phyloP scores from a whole-genome alignment of 1,140 invertebrate species.

The Orius laevigatus region DNA sequence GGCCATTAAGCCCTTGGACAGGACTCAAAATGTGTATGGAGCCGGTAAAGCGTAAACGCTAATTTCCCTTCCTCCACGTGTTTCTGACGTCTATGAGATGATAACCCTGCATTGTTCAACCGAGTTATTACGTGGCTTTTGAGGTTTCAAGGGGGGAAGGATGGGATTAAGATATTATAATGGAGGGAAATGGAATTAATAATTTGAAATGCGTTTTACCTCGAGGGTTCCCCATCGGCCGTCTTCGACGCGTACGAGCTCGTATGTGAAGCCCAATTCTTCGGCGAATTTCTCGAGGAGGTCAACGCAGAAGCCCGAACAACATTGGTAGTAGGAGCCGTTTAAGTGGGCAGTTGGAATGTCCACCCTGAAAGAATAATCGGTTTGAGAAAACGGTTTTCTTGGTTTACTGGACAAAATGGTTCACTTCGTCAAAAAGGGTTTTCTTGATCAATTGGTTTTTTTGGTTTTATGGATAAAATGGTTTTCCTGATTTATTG shows the following conservation, averaged over 20 bases:
- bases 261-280: slow-evolving; percentile 89
- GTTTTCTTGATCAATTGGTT: too few relatives aligned
- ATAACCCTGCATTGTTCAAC: background rate
- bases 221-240: slow-evolving; percentile 81
- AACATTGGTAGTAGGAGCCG: slow-evolving; percentile 78
- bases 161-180: slow-evolving; percentile 2
- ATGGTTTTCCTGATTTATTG: too few relatives aligned
- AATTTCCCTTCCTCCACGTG: too few relatives aligned
- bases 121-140: background rate
- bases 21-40: too few relatives aligned
- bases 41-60: too few relatives aligned
- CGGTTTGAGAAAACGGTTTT: too few relatives aligned
- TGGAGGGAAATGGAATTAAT: background rate
- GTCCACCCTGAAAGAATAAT: slow-evolving; percentile 51
- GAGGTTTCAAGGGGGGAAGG: background rate
- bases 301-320: slow-evolving; percentile 95
- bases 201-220: slow-evolving; percentile 27
- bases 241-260: slow-evolving; percentile 85
- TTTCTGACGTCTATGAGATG: too few relatives aligned
- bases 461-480: too few relatives aligned
- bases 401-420: too few relatives aligned
- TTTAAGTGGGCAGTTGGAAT: slow-evolving; percentile 58
- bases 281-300: slow-evolving; percentile 77
- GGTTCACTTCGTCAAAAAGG: too few relatives aligned
- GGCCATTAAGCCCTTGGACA: too few relatives aligned